Percentiles rank a stretch among this genome's conserved stretches.
Conservation (phyloP, 2,113 vertebrate species). For the Neotoma lepida region DNA sequence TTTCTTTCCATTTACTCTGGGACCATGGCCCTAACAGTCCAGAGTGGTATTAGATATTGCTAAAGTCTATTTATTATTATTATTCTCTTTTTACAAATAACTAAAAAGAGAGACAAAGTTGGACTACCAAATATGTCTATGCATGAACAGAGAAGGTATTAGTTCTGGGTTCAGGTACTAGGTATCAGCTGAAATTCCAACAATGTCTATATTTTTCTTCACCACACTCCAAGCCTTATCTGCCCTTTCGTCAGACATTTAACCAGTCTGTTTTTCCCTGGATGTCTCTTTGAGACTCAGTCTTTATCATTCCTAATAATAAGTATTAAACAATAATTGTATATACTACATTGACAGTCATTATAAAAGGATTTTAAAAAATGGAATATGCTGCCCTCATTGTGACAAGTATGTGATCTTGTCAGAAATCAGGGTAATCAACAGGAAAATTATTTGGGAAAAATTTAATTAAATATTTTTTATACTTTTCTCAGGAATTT, state of each 20-base stretch:
- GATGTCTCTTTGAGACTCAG: not conserved
- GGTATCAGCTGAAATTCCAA: not conserved
- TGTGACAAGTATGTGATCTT: not conserved
- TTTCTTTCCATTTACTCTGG: slow-evolving; percentile 41
- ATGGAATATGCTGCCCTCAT: not conserved
- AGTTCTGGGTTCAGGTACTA: not conserved
- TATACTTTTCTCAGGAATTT: not conserved
- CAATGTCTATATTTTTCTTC: not conserved
- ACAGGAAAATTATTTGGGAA: not conserved
- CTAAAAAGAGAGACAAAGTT: not conserved
- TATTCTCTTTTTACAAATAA: not conserved
- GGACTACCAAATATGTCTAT: not conserved
- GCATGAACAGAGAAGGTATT: not conserved
- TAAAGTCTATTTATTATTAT: not conserved
- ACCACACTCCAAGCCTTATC: not conserved
- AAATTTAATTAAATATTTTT: not conserved
- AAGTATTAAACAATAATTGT: not conserved
- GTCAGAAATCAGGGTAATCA: not conserved
- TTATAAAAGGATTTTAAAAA: not conserved
- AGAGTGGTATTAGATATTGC: not conserved
- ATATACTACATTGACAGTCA: not conserved
- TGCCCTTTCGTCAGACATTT: not conserved
- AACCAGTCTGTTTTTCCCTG: not conserved
- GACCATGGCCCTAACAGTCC: slow-evolving; percentile 24
- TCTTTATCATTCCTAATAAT: not conserved